Percentiles rank a stretch among this genome's conserved stretches.
These are phyloP conservation scores for Hirtodrosophila cameraria DNA, from an alignment of 2,888 invertebrate genomes.

Conservation along the genomic window DNA sequence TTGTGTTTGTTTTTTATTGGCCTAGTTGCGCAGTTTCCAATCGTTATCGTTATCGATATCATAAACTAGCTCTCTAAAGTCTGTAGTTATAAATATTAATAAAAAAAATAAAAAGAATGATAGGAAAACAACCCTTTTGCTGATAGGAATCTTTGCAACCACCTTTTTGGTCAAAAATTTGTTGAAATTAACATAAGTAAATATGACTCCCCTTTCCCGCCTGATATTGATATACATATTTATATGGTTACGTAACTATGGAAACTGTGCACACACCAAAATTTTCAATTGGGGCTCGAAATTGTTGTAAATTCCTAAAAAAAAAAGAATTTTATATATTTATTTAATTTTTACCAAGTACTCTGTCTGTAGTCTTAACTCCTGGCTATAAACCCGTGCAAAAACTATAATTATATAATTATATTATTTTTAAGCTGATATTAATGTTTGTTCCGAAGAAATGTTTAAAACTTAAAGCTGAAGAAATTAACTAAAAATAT, in stretches of 20 bases:
- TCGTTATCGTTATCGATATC: constrained; percentile 31
- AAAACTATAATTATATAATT: constrained; percentile 40
- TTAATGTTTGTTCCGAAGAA: constrained; percentile 48
- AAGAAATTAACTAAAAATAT: constrained; percentile 45
- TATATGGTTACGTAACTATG: constrained; percentile 36
- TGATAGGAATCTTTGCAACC: constrained; percentile 29
- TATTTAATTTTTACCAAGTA: constrained; percentile 26
- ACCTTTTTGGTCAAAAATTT: constrained; percentile 40
- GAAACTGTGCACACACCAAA: constrained; percentile 26
- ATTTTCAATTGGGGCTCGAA: constrained; percentile 26
- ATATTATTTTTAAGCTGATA: constrained; percentile 51
- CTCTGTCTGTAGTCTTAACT: constrained; percentile 10
- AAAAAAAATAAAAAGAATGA: background rate
- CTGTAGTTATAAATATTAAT: constrained; percentile 10
- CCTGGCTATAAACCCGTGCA: constrained; percentile 40
- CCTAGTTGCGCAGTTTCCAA: constrained; percentile 23
- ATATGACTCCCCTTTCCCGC: constrained; percentile 9
- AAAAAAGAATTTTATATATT: constrained; percentile 32
- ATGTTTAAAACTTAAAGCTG: constrained; percentile 40
- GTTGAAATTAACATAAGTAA: constrained; percentile 50
- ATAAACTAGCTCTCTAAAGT: background rate
- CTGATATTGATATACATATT: constrained; percentile 7
- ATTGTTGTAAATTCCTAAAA: constrained; percentile 43
- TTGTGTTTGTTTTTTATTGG: constrained; percentile 26
- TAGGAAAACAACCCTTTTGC: constrained; percentile 28